A percentile compares a stretch with the other conserved stretches of the same genome.
These are phyloP conservation scores for Macaria notata DNA, from an alignment of 2,888 invertebrate genomes.

Conservation along the genomic window DNA sequence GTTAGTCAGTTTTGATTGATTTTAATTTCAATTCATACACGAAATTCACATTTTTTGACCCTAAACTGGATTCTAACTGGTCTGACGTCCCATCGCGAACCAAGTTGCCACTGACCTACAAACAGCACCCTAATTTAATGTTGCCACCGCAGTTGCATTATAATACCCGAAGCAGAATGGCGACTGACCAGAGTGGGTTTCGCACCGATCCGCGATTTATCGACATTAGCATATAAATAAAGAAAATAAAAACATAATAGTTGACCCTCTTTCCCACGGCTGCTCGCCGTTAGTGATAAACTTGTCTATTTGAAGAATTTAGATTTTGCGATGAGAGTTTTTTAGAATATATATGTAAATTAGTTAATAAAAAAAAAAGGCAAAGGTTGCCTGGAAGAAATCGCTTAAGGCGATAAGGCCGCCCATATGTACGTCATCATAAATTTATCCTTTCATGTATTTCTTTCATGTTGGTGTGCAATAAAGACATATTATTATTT, in stretches of 20 bases:
- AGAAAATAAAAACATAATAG: constrained; percentile 38
- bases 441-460: too few species aligned
- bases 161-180: constrained; percentile 8
- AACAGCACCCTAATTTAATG: not conserved
- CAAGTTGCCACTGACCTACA: not conserved
- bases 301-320: constrained; percentile 26
- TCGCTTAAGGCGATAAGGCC: too few species aligned
- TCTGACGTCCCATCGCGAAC: not conserved
- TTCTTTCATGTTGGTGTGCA: too few species aligned
- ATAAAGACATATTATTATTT: too few species aligned
- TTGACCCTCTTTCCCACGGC: constrained; percentile 64
- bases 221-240: constrained; percentile 61
- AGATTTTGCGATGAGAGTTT: constrained; percentile 29
- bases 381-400: too few species aligned
- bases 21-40: too few species aligned
- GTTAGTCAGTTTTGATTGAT: too few species aligned
- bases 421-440: too few species aligned
- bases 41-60: too few species aligned
- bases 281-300: constrained; percentile 43
- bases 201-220: constrained; percentile 68
- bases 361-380: too few species aligned
- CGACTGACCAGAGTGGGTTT: constrained; percentile 41
- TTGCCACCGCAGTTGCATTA: not conserved
- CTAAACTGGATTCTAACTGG: too few species aligned
- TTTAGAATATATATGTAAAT: constrained; percentile 3